Evolutionary conservation across 1,140 invertebrate genomes (phyloP).

Genomic region (Mamestra configurata): DNA sequence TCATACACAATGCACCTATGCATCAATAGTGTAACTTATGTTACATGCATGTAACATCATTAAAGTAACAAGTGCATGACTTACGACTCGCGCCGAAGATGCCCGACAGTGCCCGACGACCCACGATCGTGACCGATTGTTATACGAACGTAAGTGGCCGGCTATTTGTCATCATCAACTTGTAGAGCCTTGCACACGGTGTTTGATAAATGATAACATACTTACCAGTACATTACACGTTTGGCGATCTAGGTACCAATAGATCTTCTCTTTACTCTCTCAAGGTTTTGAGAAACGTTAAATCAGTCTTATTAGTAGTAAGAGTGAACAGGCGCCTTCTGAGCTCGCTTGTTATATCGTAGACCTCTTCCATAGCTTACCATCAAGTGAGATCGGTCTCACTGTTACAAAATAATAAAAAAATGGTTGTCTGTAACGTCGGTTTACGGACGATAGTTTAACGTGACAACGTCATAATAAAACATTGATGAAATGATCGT

Average conservation of each 20-base stretch:
- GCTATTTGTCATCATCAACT: slow-evolving; percentile 6
- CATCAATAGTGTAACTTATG: neutral
- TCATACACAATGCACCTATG: neutral
- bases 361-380: too few species aligned
- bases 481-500: too few species aligned
- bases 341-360: too few species aligned
- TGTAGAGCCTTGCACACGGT: neutral
- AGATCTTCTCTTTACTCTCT: too few species aligned
- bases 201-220: neutral
- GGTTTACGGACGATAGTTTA: too few species aligned
- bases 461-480: too few species aligned
- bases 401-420: too few species aligned
- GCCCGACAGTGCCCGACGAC: neutral
- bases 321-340: too few species aligned
- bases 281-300: too few species aligned
- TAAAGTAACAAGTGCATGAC: neutral
- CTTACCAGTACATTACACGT: neutral
- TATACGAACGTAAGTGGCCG: neutral
- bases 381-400: too few species aligned
- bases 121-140: slow-evolving; percentile 1
- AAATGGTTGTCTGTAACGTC: too few species aligned
- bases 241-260: neutral
- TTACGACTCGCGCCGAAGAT: neutral
- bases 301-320: too few species aligned
- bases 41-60: neutral